Evolutionary conservation across 2,113 vertebrate genomes (phyloP), one percentile per base, ranked within the genome.

Genomic region (Pelmatolapia mariae): DNA sequence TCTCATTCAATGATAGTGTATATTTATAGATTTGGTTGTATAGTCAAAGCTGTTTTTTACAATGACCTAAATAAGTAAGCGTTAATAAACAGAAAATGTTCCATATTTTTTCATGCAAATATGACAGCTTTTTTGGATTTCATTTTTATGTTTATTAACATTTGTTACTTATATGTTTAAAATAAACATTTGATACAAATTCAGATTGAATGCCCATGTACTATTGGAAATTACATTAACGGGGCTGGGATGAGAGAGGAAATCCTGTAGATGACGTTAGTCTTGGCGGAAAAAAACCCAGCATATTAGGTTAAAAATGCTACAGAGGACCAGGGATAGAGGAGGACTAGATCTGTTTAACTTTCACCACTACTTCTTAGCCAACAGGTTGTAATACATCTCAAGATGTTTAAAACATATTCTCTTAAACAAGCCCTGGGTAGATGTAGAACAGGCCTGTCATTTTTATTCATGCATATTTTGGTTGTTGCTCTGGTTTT

Each of bases 231-330:
- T 47, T 8, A 33, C 12, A 9, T 15, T 36, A 36, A 80, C 0
- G 2, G 18, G 6, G 18, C 10, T 63, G 18, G 31, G 31, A 19
- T 63, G 31, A 63, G 59, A 36, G 33, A n/a, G 59, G 59, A 18
- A 63, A 11, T 47, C 18, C 18, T 31, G 18, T 52, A n/a, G 18
- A 5, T 36, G 59, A 11, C 6, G 10, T 63, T 31, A 36, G 18
- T 36, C 59, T 36, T 63, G 31, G 31, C 0, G 4, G 59, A 3
- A 8, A 66, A 36, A 36, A n/a, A 33, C 8, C 0, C 10, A n/a
- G 18, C 18, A 38, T 38, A 38, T 66, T 36, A 66, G 18, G 6
- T 66, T 36, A 66, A 66, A 66, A 66, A 8, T 0, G 2, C 12
- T 66, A 8, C 61, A 12, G 33, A 38, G 61, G 18, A 66, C 61